Conservation (phyloP, 2,888 invertebrate genomes). For the Pyrochroa serraticornis region DNA sequence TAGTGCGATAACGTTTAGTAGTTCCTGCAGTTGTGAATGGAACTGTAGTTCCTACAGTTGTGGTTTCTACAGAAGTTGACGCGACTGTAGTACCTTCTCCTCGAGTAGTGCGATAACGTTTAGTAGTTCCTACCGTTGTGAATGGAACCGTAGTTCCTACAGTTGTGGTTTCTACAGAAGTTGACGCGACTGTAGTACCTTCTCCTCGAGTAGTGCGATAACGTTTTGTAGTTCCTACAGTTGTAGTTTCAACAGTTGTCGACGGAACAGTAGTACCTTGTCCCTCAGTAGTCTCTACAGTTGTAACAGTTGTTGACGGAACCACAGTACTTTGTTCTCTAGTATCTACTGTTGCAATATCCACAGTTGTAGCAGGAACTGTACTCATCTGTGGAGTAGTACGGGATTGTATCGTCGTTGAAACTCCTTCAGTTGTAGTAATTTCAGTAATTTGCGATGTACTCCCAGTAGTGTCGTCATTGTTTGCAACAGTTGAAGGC, state of each 20-base stretch:
- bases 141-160: not conserved
- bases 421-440: slow-evolving; percentile 13
- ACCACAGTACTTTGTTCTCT: no score
- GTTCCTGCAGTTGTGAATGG: not conserved
- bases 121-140: not conserved
- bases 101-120: not conserved
- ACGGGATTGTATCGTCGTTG: not conserved
- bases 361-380: no score
- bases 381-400: no score
- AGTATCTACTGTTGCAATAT: slow-evolving; percentile 2
- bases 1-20: no score
- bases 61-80: not conserved
- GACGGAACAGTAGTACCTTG: no score
- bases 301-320: not conserved
- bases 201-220: slow-evolving; percentile 2
- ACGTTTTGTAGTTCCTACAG: slow-evolving; percentile 3
- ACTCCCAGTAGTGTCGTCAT: slow-evolving; percentile 34
- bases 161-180: not conserved
- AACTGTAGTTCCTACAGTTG: not conserved
- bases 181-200: not conserved
- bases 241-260: slow-evolving; percentile 1
- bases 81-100: not conserved
- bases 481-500: slow-evolving; percentile 31
- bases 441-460: slow-evolving; percentile 13
- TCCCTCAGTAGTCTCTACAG: not conserved